Conservation (phyloP, 2,888 invertebrate species). For the Orthonevra nobilis region DNA sequence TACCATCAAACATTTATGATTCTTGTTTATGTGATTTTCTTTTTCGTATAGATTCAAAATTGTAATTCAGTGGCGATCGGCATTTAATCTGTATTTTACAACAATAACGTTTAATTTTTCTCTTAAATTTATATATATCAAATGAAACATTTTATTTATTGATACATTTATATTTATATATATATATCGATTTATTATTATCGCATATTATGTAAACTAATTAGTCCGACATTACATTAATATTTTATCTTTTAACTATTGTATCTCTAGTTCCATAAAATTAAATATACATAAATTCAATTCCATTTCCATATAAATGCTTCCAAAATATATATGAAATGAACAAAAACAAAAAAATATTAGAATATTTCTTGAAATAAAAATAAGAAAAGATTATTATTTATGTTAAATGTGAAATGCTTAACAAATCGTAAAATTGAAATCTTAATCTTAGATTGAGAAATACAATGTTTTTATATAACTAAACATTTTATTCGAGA, state of each 20-base stretch:
- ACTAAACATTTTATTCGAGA: constrained; percentile 36
- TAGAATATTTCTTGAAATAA: background rate
- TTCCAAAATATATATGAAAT: constrained; percentile 14
- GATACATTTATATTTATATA: constrained; percentile 26
- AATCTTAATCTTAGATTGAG: constrained; percentile 44
- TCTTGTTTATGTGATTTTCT: constrained; percentile 18
- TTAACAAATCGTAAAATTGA: constrained; percentile 43
- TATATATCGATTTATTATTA: constrained; percentile 11
- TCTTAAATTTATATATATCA: constrained; percentile 23
- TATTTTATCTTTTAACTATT: constrained; percentile 14
- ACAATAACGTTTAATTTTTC: constrained; percentile 37
- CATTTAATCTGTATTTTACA: constrained; percentile 57
- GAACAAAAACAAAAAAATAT: background rate
- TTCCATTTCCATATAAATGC: constrained; percentile 52
- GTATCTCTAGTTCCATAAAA: constrained; percentile 15
- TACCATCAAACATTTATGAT: constrained; percentile 51
- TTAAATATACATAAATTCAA: constrained; percentile 20
- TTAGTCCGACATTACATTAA: constrained; percentile 17
- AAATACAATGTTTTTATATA: constrained; percentile 45
- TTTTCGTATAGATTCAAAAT: constrained; percentile 31
- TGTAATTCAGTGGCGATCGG: constrained; percentile 53
- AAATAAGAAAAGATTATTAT: constrained; percentile 3
- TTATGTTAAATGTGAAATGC: constrained; percentile 34
- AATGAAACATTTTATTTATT: constrained; percentile 45
- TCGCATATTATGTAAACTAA: constrained; percentile 16